phyloP scores from a whole-genome alignment of 1,140 invertebrate species.

The Bathynomus jamesi region DNA sequence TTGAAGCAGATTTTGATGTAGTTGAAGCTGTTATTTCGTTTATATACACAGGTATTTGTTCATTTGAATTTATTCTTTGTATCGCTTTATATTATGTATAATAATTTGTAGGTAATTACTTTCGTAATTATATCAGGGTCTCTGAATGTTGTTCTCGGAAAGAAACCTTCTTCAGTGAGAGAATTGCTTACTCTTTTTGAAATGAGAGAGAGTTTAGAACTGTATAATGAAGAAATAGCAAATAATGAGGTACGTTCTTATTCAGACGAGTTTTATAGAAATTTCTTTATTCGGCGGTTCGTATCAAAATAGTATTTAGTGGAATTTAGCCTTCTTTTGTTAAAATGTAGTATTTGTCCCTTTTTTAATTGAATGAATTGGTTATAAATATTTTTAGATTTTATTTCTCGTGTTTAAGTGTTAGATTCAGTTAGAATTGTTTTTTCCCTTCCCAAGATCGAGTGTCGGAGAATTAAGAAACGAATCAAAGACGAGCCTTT shows the following conservation, averaged over 20 bases:
- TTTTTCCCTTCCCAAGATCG: too few relatives aligned
- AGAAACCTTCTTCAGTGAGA: slow-evolving; percentile 19
- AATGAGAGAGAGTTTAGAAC: slow-evolving; percentile 25
- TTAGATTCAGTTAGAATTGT: too few relatives aligned
- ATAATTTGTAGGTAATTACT: not conserved
- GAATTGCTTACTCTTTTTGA: slow-evolving; percentile 25
- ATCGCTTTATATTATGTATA: not conserved
- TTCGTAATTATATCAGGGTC: slow-evolving; percentile 11
- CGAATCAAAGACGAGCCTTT: not conserved
- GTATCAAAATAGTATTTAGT: too few relatives aligned
- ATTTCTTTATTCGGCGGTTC: too few relatives aligned
- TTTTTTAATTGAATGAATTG: too few relatives aligned
- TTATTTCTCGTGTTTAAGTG: too few relatives aligned
- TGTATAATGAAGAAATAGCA: slow-evolving; percentile 23
- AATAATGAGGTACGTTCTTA: slow-evolving; percentile 16
- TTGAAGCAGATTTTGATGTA: slow-evolving; percentile 30
- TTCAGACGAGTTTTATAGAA: too few relatives aligned
- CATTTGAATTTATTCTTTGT: not conserved
- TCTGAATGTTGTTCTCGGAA: slow-evolving; percentile 22
- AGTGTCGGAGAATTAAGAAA: too few relatives aligned
- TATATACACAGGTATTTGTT: slow-evolving; percentile 31
- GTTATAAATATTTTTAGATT: too few relatives aligned
- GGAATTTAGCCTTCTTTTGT: too few relatives aligned
- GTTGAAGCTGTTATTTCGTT: slow-evolving; percentile 33
- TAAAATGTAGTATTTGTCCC: too few relatives aligned